Conservation (phyloP, 2,113 vertebrate species). For the Cariama cristata region DNA sequence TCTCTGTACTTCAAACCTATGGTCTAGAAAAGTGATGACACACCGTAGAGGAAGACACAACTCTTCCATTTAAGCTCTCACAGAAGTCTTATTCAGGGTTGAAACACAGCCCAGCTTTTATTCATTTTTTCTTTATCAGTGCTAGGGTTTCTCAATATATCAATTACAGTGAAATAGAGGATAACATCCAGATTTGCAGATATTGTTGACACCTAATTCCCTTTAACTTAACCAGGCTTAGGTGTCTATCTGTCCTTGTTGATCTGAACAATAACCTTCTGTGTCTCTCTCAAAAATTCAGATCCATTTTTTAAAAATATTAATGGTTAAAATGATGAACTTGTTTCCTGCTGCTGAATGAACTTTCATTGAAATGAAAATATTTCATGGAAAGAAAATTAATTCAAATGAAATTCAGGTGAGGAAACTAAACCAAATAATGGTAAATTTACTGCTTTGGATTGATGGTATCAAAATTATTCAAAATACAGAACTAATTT, state of each 20-base stretch:
- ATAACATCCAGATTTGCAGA: not conserved
- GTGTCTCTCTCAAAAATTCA: not conserved
- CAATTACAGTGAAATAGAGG: not conserved
- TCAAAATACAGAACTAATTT: not conserved
- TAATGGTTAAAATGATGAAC: not conserved
- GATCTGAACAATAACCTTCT: not conserved
- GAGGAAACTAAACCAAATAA: not conserved
- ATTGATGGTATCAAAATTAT: not conserved
- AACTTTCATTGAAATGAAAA: not conserved
- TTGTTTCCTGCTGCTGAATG: not conserved
- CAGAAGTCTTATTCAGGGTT: not conserved
- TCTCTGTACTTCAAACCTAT: not conserved
- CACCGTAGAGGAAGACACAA: not conserved
- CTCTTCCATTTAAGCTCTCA: not conserved
- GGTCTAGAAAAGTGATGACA: not conserved
- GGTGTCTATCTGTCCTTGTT: not conserved
- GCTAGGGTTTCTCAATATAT: not conserved
- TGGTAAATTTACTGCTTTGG: not conserved
- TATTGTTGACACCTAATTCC: fast-evolving
- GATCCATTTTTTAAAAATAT: not conserved
- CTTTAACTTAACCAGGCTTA: not conserved
- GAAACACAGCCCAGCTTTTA: not conserved
- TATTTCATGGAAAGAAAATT: not conserved
- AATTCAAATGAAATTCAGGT: not conserved
- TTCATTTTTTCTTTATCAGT: not conserved